These are phyloP conservation scores for Poecile montanus DNA, from an alignment of 2,797 vertebrate genomes.

Conservation along the genomic window DNA sequence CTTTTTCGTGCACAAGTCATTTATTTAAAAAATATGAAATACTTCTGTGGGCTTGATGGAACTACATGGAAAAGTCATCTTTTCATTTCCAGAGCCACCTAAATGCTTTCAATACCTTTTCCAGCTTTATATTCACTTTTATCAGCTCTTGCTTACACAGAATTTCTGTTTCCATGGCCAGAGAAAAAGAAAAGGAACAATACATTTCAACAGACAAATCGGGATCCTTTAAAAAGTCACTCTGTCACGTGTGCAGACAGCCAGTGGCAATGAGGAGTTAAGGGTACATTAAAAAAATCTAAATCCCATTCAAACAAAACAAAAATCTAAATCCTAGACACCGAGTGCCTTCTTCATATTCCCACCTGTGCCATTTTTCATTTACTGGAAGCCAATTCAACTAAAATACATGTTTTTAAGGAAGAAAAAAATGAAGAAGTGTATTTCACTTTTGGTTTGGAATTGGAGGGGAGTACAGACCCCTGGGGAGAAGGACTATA, in stretches of 20 bases:
- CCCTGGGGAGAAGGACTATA: conserved; percentile 64
- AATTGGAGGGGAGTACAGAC: conserved; percentile 67
- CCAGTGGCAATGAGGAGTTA: neutral
- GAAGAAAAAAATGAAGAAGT: neutral
- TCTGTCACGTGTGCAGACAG: conserved; percentile 7
- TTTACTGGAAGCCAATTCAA: conserved; percentile 55
- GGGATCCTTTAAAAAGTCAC: neutral
- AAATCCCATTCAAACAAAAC: conserved; percentile 56
- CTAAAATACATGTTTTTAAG: conserved; percentile 58
- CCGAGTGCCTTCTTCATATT: conserved; percentile 22
- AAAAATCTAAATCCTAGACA: conserved; percentile 30
- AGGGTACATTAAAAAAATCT: conserved; percentile 38
- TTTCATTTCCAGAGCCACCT: conserved; percentile 17
- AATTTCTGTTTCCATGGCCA: conserved; percentile 25
- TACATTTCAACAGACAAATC: neutral
- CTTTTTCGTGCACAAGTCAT: neutral
- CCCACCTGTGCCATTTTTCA: conserved; percentile 55
- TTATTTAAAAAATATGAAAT: neutral
- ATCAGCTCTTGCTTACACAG: conserved; percentile 32
- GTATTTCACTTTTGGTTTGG: conserved; percentile 46
- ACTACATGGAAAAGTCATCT: neutral
- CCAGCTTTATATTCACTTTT: conserved; percentile 10
- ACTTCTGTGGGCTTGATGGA: neutral
- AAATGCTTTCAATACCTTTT: conserved; percentile 24
- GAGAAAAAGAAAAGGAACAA: conserved; percentile 31